Conservation (phyloP, 2,797 vertebrate species). For the Sebastes oblongus region DNA sequence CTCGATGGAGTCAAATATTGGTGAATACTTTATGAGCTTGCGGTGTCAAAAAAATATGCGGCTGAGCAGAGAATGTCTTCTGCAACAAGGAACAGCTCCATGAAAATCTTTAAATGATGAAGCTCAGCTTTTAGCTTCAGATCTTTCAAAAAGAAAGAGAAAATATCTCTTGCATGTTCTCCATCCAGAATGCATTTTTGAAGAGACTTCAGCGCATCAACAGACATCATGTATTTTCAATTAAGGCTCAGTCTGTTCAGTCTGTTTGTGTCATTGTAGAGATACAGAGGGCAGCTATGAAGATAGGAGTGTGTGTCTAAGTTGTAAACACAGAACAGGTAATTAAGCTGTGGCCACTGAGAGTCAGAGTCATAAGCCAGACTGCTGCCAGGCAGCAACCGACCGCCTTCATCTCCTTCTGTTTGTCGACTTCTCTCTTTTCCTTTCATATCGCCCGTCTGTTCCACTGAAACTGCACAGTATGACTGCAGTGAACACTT, state of each 20-base stretch:
- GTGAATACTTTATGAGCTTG: constrained; percentile 44
- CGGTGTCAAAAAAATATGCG: constrained; percentile 11
- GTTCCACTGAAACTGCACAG: background rate
- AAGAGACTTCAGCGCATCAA: constrained; percentile 10
- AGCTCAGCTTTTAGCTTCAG: constrained; percentile 18
- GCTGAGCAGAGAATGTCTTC: constrained; percentile 2
- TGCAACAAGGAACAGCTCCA: constrained; percentile 25
- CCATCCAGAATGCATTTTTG: constrained; percentile 9
- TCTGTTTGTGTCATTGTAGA: constrained; percentile 3
- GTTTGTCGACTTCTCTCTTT: constrained; percentile 14
- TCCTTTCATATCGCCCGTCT: background rate
- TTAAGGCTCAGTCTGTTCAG: background rate
- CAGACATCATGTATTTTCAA: constrained; percentile 25
- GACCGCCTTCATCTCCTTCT: constrained; percentile 19
- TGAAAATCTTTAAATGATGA: constrained; percentile 25
- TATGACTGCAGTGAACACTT: background rate
- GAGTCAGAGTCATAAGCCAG: constrained; percentile 23
- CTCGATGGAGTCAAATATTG: constrained; percentile 11
- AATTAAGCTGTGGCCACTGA: constrained; percentile 35
- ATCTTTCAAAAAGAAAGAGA: constrained; percentile 16
- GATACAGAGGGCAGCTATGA: constrained; percentile 10
- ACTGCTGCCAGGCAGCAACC: constrained; percentile 9
- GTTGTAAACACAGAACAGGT: constrained; percentile 32
- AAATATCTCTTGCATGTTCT: constrained; percentile 4
- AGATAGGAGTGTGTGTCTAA: constrained; percentile 6